Conservation (phyloP, 2,888 invertebrate species). For the Dolomedes plantarius region DNA sequence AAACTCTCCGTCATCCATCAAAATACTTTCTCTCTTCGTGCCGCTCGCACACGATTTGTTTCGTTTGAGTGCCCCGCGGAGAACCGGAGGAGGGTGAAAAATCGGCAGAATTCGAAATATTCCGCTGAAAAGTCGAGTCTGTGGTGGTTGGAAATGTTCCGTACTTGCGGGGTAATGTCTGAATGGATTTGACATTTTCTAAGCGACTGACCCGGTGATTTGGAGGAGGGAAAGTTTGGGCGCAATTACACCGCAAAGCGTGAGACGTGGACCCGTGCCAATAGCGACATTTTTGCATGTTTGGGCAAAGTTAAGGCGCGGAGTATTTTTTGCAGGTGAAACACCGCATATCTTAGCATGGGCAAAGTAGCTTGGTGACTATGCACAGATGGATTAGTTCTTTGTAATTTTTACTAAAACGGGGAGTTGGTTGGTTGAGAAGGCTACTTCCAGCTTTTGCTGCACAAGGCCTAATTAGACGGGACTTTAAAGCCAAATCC, state of each 20-base stretch:
- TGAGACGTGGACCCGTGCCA: background rate
- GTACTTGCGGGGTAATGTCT: background rate
- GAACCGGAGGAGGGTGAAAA: background rate
- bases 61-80: background rate
- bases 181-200: background rate
- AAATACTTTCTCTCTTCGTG: conserved; percentile 3
- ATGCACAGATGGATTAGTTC: too few relatives aligned
- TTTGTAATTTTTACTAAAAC: too few relatives aligned
- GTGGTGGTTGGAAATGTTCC: background rate
- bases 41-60: conserved; percentile 3
- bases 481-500: too few relatives aligned
- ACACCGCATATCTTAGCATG: too few relatives aligned
- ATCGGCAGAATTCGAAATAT: background rate
- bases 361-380: too few relatives aligned
- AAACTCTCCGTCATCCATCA: conserved; percentile 12
- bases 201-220: background rate
- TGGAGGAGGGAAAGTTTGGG: background rate
- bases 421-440: too few relatives aligned
- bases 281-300: too few relatives aligned
- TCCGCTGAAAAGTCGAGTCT: background rate
- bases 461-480: too few relatives aligned
- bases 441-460: too few relatives aligned
- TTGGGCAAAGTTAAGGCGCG: too few relatives aligned
- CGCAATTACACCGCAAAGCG: background rate
- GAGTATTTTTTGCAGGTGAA: too few relatives aligned